Evolutionary conservation across 2,888 invertebrate genomes (phyloP), one percentile per base, ranked within the genome.

Genomic region (Conops quadrifasciatus): DNA sequence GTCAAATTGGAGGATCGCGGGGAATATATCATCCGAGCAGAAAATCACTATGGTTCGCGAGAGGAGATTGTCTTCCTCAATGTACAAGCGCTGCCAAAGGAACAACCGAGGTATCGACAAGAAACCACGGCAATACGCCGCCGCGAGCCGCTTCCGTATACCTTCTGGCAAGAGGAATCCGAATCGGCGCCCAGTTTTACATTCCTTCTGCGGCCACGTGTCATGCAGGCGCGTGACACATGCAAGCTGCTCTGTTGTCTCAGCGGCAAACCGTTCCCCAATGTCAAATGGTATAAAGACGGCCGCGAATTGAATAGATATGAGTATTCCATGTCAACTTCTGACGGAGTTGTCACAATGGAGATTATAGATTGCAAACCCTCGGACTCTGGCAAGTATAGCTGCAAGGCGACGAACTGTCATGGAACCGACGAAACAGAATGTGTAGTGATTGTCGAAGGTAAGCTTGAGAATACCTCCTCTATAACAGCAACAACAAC

Each of bases 241-340:
- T 98, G 98, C 89, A 99, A 99, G 88, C 90, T 99, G 76, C 91
- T 98, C 62, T 98, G 98, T 87, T 97, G 98, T 82, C 90, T 99
- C 73, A 94, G 94, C 80, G 98, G 98, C 75, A 95, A 94, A 84
- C 99, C 99, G 72, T 90, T 93, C 80, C 98, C 99, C 21, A 94
- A 94, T 45, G 97, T 98, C 75, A 93, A 93, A 85, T 93, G 93
- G 93, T 93, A 85, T 89, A 98, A 98, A 87, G 97, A 98, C 83
- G 94, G 93, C 76, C 91, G 92, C 63, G 98, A 98, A 86, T 88
- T 99, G 36, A 93, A 92, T 71, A 94, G 94, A 85, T 92, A 93
- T 83, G 95, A 97, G 80, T 97, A 95, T 86, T 90, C 94, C 69
- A 95, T 97, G 92, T 90, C 92, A 4, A 92, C 94, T 83, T 91